Base-by-base conservation (phyloP, 2,113 vertebrate species). In the Narcine bancroftii region DNA sequence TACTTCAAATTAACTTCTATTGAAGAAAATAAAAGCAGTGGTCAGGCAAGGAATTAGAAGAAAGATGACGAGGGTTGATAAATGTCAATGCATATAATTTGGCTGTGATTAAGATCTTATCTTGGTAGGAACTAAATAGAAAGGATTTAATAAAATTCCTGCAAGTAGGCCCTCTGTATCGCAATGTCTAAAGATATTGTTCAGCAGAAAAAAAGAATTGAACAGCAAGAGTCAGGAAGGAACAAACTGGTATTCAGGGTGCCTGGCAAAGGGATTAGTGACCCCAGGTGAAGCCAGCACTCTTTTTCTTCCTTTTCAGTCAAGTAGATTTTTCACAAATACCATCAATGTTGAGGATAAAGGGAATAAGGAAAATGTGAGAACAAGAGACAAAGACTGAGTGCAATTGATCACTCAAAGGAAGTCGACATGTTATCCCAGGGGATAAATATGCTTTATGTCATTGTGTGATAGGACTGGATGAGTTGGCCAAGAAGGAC, bases 1-100 rank as follows among this genome's bases (percentile, higher is more conserved):
- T 95, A 94, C 96, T 97, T 95, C 95, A 97, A 98, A 98, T 98
- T 96, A 97, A 97, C 96, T 97, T 97, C 96, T 96, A 97, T 97
- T 97, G 97, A 97, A 96, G 96, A 95, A 95, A 94, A 96, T 96
- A 95, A 95, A 95, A 95, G 96, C 95, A 93, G 93, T 94, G 95
- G 95, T 95, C 95, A 95, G 95, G 95, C 94, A 94, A 95, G 93
- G 95, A 63, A 76, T 94, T 95, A 93, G 95, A 95, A 95, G 95
- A 95, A 96, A 94, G 94, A 95, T 95, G 96, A 95, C 96, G 95
- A 94, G 95, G 95, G 95, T 96, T 96, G 96, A 96, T 96, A 97
- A 97, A 97, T 97, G 97, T 96, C 97, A 96, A 95, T 93, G 94
- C 94, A 94, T 96, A 96, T 96, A 96, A 97, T 97, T 97, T 96